A percentile compares a stretch with the other conserved stretches of the same genome.
Evolutionary conservation across 2,113 vertebrate genomes (phyloP).

Genomic region (Regulus satrapa): DNA sequence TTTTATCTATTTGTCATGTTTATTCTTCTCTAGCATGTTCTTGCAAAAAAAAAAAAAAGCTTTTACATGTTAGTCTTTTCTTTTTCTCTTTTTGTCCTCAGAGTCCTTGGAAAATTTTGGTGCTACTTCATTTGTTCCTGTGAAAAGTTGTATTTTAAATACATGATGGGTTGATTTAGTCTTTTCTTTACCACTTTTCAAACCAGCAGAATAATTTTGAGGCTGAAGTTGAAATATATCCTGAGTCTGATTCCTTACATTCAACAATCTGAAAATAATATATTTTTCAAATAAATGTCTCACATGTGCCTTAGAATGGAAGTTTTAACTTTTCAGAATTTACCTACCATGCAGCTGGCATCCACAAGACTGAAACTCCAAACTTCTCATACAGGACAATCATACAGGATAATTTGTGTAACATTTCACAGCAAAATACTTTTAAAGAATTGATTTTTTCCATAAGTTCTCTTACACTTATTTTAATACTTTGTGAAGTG

Average conservation of each 20-base stretch:
- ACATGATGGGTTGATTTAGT: not conserved
- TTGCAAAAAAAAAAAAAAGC: not conserved
- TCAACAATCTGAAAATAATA: not conserved
- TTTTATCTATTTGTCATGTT: not conserved
- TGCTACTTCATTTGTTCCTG: not conserved
- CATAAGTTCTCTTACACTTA: not conserved
- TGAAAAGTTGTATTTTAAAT: not conserved
- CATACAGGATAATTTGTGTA: not conserved
- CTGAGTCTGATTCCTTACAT: not conserved
- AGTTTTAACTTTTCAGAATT: not conserved
- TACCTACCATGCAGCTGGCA: not conserved
- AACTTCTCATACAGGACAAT: not conserved
- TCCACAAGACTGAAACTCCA: not conserved
- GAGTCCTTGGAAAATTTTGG: not conserved
- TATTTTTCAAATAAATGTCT: not conserved
- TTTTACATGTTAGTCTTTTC: not conserved
- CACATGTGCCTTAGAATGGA: not conserved
- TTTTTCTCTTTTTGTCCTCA: not conserved
- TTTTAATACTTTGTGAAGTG: not conserved
- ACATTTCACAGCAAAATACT: not conserved
- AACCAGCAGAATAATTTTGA: not conserved
- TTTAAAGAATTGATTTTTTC: not conserved
- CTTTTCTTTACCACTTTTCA: not conserved
- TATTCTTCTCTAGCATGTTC: not conserved
- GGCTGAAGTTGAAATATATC: not conserved